phyloP scores from a whole-genome alignment of 2,797 vertebrate genomes.

The Xiphorhynchus erythropygius region DNA sequence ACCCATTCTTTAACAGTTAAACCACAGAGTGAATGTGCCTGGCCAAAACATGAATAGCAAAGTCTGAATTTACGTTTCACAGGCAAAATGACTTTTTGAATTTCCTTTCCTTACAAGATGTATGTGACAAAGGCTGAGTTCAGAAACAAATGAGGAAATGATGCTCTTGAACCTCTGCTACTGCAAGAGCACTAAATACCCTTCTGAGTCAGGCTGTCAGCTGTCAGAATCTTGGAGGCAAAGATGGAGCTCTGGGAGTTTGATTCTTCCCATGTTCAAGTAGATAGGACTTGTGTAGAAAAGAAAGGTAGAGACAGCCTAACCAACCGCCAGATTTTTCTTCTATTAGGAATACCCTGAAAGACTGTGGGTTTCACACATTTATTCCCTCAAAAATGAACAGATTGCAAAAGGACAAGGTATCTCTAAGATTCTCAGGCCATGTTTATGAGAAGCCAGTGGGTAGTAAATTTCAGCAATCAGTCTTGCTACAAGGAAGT shows the following conservation, averaged over 20 bases:
- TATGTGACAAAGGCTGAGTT: neutral
- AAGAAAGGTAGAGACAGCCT: neutral
- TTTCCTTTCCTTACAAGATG: neutral
- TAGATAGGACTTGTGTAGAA: neutral
- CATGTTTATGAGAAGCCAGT: neutral
- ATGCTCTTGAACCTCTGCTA: rapidly evolving
- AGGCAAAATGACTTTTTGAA: neutral
- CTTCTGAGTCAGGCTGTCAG: neutral
- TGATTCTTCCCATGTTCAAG: neutral
- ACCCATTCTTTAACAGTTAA: neutral
- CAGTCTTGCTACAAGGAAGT: neutral
- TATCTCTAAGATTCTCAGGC: neutral
- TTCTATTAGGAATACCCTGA: neutral
- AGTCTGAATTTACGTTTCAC: neutral
- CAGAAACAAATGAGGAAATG: neutral
- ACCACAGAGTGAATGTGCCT: neutral
- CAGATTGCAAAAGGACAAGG: neutral
- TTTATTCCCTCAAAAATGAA: neutral
- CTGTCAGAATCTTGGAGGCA: neutral
- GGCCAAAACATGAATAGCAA: rapidly evolving
- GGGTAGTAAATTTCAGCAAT: neutral
- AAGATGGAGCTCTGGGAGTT: neutral
- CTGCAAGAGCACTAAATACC: neutral
- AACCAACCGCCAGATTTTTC: rapidly evolving
- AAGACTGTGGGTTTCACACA: neutral